Evolutionary conservation across 2,888 invertebrate species (phyloP), one percentile per base, ranked within the genome.

Genomic region (Caenorhabditis drosophilae): DNA sequence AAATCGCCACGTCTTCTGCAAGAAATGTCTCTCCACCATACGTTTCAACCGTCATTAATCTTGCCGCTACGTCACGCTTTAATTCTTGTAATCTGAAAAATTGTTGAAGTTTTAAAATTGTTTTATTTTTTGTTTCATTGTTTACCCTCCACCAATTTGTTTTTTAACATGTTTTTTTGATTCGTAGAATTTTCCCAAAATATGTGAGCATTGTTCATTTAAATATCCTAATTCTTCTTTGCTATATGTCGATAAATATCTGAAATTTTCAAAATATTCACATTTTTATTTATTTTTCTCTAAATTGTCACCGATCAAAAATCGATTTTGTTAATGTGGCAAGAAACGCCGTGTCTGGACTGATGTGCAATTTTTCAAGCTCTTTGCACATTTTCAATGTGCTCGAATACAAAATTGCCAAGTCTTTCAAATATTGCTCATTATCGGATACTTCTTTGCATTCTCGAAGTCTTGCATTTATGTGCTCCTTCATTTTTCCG

Each of bases 1-100:
- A 91, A 71, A 93, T 92, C 0, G 94, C 94, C 2, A 96, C 88
- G 83, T 93, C 92, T 84, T 96, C 95, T 0, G 94, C 94, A 0
- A 98, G 88, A 84, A 96, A 94, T 0, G 94, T 97, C 86, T 98
- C 96, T 41, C 78, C 96, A 2, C 94, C 95, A 83, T 93, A 95
- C 85, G 94, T 92, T 84, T 96, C 96, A 42, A 94, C 92, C 4
- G 92, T 90, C 2, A 93, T 92, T 73, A 97, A 90, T 12, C 92
- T 90, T 0, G 93, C 93, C 86, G 96, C 94, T 67, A 97, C 86
- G 84, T 97, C 96, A 47, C 96, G 88, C 4, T 92, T 88, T 22
- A 97, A 87, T 82, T 96, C 97, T 86, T 93, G 92, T 80, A 96
- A 91, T 41, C 91, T 90, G 68, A 48, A 56, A 42, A 15, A 31